Conservation (phyloP, 1,140 invertebrate species). For the Bursaphelenchus mucronatus region DNA sequence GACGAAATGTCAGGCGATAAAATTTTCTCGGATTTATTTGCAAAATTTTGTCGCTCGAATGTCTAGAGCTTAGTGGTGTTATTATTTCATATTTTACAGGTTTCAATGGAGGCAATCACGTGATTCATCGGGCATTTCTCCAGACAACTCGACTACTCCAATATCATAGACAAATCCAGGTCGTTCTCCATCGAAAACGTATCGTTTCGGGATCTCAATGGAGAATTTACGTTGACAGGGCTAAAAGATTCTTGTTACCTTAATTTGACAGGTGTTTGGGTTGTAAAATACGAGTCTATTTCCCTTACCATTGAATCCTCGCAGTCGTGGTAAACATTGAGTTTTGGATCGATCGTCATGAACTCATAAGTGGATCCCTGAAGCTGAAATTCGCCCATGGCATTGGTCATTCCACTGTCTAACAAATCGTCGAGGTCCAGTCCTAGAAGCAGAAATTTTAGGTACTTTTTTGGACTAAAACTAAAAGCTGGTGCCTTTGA, state of each 20-base stretch:
- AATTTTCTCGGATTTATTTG: no score
- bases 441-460: slow-evolving; percentile 15
- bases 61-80: no score
- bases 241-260: slow-evolving; percentile 13
- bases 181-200: slow-evolving; percentile 30
- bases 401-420: slow-evolving; percentile 30
- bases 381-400: slow-evolving; percentile 33
- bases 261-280: slow-evolving; percentile 1
- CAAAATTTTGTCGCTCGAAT: no score
- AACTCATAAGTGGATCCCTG: slow-evolving; percentile 41
- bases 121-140: slow-evolving; percentile 36
- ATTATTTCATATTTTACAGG: neutral
- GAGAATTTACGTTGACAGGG: slow-evolving; percentile 43
- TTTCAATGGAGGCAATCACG: slow-evolving; percentile 40
- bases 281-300: neutral
- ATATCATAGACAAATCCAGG: slow-evolving; percentile 35
- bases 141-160: slow-evolving; percentile 34
- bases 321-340: slow-evolving; percentile 45
- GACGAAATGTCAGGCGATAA: no score
- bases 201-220: slow-evolving; percentile 32
- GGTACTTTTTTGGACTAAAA: neutral
- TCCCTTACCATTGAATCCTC: slow-evolving; percentile 29
- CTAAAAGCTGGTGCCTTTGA: neutral
- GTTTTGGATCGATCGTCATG: slow-evolving; percentile 43
- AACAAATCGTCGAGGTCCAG: slow-evolving; percentile 44